Evolutionary conservation across 2,113 vertebrate species (phyloP), one percentile per base, ranked within the genome.

Genomic region (Dinomys branickii): DNA sequence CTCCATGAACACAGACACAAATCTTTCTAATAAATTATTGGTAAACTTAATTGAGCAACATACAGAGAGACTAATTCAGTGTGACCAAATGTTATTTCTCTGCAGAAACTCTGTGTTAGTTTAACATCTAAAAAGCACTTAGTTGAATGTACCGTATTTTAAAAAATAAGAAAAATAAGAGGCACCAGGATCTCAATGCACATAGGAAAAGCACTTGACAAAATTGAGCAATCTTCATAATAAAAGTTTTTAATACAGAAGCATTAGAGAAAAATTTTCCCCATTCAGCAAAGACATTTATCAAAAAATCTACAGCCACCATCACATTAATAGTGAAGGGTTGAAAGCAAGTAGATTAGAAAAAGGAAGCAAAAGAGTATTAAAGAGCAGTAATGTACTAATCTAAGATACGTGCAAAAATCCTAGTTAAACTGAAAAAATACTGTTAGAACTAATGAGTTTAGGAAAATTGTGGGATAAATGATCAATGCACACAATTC

Each of bases 121-220:
- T 85, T 69, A 80, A 30, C 14, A 89, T 80, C 33, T 92, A 59
- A 95, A 95, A 80, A 61, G 78, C 35, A 80, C 14, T 95, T 78
- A 41, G 65, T 88, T 69, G 77, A 38, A 86, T 41, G 11, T 1
- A 56, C 26, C 11, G 14, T 47, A 73, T 71, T 59, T 59, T 26
- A 19, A 59, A 82, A 8, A 82, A 24, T 44, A 67, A 92, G 22
- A n/a, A 41, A 2, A 52, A 78, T 4, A 44, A 77, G 33, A 10
- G 4, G 77, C 38, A 20, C 52, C 24, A 56, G 73, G 2, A 38
- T 77, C 52, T 95, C 65, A 78, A 14, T 5, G 69, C 20, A 41
- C 10, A 78, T 0, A 75, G 28, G 17, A 78, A 85, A 85, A 47
- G 4, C 10, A 69, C 14, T 78, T 52, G 50, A 96, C 2, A 84